Evolutionary conservation across 2,113 vertebrate genomes (phyloP), one percentile per base, ranked within the genome.

Genomic region (Chlorodrepanis virens): DNA sequence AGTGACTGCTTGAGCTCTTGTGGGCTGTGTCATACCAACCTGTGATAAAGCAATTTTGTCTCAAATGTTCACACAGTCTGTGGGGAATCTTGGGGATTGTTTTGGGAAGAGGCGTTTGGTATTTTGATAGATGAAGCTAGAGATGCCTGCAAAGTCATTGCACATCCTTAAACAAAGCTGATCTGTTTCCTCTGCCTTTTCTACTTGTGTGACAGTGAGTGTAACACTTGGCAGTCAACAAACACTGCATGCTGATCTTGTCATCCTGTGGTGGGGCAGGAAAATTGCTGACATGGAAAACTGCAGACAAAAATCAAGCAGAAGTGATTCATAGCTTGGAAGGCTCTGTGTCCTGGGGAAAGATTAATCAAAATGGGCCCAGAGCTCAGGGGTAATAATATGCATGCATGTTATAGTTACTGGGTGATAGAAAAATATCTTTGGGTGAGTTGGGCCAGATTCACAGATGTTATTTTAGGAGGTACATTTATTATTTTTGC

Each of bases 261-360:
- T 97, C 92, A 89, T 95, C 96, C n/a, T 94, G 88, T 3, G 27
- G 83, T 40, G 83, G 92, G 94, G 93, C 52, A 93, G 94, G 74
- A 90, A 94, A 96, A 92, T 88, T 96, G 95, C 96, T 96, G 96
- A 96, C 95, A 96, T 94, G 94, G 86, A 94, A 95, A 95, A 95
- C 88, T 61, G 76, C 72, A 91, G 92, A 89, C 77, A 93, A 94
- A 94, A 94, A 96, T 93, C 88, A 83, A 95, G 95, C 76, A 82
- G 78, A 83, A 93, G 84, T 92, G 93, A 93, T 96, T 94, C 93
- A 96, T 87, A 50, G 61, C 86, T 96, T 95, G 96, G 93, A 96
- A 96, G 45, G 83, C 49, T 88, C 65, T 28, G 29, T 90, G 92
- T 95, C 86, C 77, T 84, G 69, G 92, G 95, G 92, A 90, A 93